Evolutionary conservation across 2,797 vertebrate genomes (phyloP).

Genomic region (Rhinoraja longicauda): DNA sequence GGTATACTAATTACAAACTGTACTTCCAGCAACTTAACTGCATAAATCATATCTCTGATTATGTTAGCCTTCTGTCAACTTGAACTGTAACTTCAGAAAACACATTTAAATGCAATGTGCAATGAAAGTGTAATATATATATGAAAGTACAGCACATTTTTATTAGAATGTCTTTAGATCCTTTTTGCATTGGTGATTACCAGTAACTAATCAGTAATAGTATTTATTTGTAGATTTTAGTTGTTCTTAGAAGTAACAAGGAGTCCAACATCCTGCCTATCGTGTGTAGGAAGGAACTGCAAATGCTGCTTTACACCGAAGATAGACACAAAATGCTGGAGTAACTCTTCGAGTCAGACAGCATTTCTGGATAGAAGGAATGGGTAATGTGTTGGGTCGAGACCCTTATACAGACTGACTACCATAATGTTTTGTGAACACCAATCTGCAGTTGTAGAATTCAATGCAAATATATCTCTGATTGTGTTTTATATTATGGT

Average conservation of each 20-base stretch:
- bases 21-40: conserved; percentile 6
- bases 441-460: not conserved
- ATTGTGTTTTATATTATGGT: not conserved
- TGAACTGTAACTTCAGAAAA: not conserved
- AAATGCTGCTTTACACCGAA: too few species aligned
- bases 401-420: too few species aligned
- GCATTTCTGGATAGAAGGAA: too few species aligned
- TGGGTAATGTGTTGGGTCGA: too few species aligned
- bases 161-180: conserved; percentile 50
- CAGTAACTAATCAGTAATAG: not conserved
- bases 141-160: conserved; percentile 49
- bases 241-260: conserved; percentile 48
- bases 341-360: too few species aligned
- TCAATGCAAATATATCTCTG: not conserved
- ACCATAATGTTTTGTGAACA: not conserved
- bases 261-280: conserved; percentile 29
- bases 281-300: too few species aligned
- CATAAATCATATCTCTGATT: conserved; percentile 1
- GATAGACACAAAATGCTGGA: too few species aligned
- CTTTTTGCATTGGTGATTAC: conserved; percentile 50
- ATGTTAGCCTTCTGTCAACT: conserved; percentile 29
- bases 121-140: conserved; percentile 46
- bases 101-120: conserved; percentile 47
- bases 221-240: conserved; percentile 54
- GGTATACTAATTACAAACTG: not conserved